phyloP scores from a whole-genome alignment of 1,140 invertebrate species.

The Drosophila sp. region DNA sequence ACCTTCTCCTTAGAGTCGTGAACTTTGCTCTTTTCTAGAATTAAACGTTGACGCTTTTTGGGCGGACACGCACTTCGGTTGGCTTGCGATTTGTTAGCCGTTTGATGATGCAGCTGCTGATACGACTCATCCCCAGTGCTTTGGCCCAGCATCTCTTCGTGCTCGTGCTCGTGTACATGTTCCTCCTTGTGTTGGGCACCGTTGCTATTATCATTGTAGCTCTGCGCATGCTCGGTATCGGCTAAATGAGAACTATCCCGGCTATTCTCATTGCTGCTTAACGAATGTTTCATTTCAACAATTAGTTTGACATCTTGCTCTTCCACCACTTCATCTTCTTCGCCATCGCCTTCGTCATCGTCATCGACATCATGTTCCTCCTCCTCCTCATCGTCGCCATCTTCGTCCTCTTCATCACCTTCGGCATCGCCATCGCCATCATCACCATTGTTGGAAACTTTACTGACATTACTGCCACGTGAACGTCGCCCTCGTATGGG shows the following conservation, averaged over 20 bases:
- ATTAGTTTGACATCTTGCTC: neutral
- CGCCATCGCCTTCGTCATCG: constrained; percentile 31
- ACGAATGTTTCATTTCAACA: constrained; percentile 40
- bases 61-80: constrained; percentile 4
- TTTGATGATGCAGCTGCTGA: constrained; percentile 6
- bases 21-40: neutral
- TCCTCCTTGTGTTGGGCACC: neutral
- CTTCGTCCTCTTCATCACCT: constrained; percentile 7
- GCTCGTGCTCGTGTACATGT: constrained; percentile 24
- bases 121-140: constrained; percentile 39
- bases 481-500: constrained; percentile 45
- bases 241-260: constrained; percentile 36
- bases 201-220: neutral
- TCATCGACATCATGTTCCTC: constrained; percentile 15
- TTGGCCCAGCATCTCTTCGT: constrained; percentile 17
- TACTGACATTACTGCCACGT: constrained; percentile 36
- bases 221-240: constrained; percentile 59
- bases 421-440: constrained; percentile 40
- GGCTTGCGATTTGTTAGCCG: neutral
- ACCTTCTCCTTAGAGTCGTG: neutral
- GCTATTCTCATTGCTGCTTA: constrained; percentile 42
- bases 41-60: constrained; percentile 5
- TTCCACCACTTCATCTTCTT: neutral
- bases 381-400: constrained; percentile 4
- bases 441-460: constrained; percentile 26